Evolutionary conservation across 2,888 invertebrate species (phyloP).

Genomic region (Keiferia lycopersicella): DNA sequence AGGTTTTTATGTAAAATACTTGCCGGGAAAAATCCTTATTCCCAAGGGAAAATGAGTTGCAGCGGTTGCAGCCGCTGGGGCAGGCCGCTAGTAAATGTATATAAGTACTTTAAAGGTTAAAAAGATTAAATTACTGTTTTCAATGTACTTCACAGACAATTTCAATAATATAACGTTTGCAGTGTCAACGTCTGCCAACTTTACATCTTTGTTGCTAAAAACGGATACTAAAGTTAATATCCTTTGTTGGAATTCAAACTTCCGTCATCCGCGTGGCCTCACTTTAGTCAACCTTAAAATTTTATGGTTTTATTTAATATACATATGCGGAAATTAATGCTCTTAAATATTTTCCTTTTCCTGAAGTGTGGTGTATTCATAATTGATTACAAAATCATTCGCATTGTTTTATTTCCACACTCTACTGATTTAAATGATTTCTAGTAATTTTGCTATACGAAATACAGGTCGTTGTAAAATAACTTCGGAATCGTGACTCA

Average conservation of each 20-base stretch:
- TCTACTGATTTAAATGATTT: constrained; percentile 12
- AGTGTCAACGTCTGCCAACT: not conserved
- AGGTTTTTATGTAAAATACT: too few relatives aligned
- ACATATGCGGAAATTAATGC: constrained; percentile 43
- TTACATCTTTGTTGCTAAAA: constrained; percentile 24
- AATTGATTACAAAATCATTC: constrained; percentile 30
- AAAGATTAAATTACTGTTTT: not conserved
- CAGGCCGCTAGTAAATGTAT: too few relatives aligned
- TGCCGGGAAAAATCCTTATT: too few relatives aligned
- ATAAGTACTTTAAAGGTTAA: not conserved
- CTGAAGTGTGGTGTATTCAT: constrained; percentile 43
- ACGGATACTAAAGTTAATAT: constrained; percentile 37
- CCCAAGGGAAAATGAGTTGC: too few relatives aligned
- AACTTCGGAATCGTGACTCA: constrained; percentile 30
- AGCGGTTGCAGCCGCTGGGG: too few relatives aligned
- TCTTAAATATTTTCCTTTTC: constrained; percentile 33
- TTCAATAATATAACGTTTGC: not conserved
- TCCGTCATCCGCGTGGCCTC: constrained; percentile 47
- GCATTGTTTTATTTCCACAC: constrained; percentile 36
- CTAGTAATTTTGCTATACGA: constrained; percentile 10
- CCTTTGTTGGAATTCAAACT: constrained; percentile 48
- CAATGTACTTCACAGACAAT: constrained; percentile 2
- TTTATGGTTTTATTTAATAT: constrained; percentile 38
- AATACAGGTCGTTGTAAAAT: constrained; percentile 24
- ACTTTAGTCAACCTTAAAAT: constrained; percentile 40